Base-by-base conservation (phyloP, 2,113 vertebrate genomes). In the Chroicocephalus ridibundus region DNA sequence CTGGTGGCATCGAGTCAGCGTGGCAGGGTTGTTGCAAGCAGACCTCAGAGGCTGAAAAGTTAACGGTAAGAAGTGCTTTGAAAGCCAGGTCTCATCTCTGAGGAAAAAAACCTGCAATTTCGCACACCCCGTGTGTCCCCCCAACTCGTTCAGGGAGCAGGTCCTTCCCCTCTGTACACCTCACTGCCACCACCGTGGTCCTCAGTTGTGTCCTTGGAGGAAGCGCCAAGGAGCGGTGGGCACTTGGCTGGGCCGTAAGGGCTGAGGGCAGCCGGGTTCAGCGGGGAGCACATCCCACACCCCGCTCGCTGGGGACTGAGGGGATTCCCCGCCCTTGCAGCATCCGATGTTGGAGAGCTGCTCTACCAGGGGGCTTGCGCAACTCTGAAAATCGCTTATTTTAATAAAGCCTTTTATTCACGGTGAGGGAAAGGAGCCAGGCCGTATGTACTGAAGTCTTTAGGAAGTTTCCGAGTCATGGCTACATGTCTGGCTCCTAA, bases 231-330 rank as follows among this genome's bases (percentile, higher is more conserved):
- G 61, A 40, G 65, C 0, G 0, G 51, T 15, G 31, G 24, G 65
- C 64, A 44, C 32, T 76, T 2, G 0, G 9, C n/a, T 36, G 1
- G 7, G 20, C 16, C 13, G 32, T 22, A 27, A 3, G 57, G 80
- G 34, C 60, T 72, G 52, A 71, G 79, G 44, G 32, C 40, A 47
- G 55, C 49, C 24, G 17, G 46, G 74, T 32, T 15, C 40, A 27
- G 49, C 0, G 1, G 36, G 66, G 42, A 85, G 29, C 40, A 46
- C 32, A 4, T 12, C 36, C 71, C 68, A 71, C 20, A 8, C 65
- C 3, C 7, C 1, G 14, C 62, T 86, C 0, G 0, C 32, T 13
- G 11, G 32, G 70, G 34, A 32, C 32, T 0, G 0, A 69, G 61
- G 77, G 6, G 16, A 49, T 69, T 58, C 57, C 57, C 61, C 4